phyloP scores from a whole-genome alignment of 2,113 vertebrate genomes.

The Ancistrus triradiatus region DNA sequence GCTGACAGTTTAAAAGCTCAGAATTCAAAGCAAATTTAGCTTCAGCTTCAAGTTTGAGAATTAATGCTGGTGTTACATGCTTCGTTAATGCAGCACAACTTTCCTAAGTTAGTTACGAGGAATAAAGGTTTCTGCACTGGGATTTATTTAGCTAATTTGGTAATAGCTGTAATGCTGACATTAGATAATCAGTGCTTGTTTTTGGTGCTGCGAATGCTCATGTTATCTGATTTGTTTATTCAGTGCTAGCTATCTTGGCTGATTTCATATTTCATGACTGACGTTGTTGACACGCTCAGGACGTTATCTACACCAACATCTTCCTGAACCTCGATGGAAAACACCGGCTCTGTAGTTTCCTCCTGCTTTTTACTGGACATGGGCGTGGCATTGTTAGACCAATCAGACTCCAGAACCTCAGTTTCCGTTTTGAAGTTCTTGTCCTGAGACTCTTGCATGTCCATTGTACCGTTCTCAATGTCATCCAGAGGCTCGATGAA shows the following conservation, averaged over 20 bases:
- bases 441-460: conserved; percentile 7
- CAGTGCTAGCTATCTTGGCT: conserved; percentile 3
- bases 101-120: no score
- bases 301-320: not conserved
- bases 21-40: no score
- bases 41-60: no score
- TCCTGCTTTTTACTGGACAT: conserved; percentile 21
- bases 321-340: not conserved
- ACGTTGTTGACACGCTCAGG: not conserved
- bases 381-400: conserved; percentile 22
- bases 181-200: no score
- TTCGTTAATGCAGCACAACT: no score
- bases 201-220: no score
- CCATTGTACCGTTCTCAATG: not conserved
- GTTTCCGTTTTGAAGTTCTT: conserved; percentile 19
- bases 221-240: no score
- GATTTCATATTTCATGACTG: conserved; percentile 14
- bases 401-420: conserved; percentile 28
- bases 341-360: not conserved
- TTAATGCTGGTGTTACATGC: no score
- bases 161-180: no score
- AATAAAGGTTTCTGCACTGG: no score
- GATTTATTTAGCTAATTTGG: no score
- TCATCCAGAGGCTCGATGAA: conserved; percentile 67
- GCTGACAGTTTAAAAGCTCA: no score